Evolutionary conservation across 1,140 invertebrate species (phyloP), one percentile per base, ranked within the genome.

Genomic region (Caenorhabditis tropicalis): DNA sequence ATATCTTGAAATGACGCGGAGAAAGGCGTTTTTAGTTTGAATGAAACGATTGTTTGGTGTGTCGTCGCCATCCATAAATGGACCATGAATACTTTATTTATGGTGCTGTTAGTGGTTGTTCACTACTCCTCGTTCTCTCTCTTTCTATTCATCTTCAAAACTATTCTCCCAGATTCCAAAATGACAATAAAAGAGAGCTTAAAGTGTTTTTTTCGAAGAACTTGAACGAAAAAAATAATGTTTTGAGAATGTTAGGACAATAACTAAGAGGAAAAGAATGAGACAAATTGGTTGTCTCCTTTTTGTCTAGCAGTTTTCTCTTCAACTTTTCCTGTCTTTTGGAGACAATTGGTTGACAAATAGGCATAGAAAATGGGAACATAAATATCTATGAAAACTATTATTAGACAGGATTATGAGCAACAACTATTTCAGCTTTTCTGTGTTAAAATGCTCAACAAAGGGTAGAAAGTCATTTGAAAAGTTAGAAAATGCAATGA

Each of bases 31-130:
- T n/a, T 33, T 36, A 15, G 12, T 31, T 12, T 46, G n/a, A 43
- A 39, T 74, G 65, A 74, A 43, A 6, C 65, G 29, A 21, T 74
- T 43, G 65, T 74, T n/a, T 43, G 12, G 39, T 6, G 39, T 43
- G 5, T 43, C 29, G 36, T 27, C 36, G 36, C 65, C 65, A 74
- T 74, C 36, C 65, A 74, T 74, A 74, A 74, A 74, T 74, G 65
- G 65, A 74, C 65, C 33, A 74, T 74, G 65, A 74, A 74, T 74
- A 74, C 36, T 74, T 74, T 74, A 74, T 74, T 74, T 31, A 74
- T 74, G 36, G 29, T 74, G 33, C n/a, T 74, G 36, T 24, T 24
- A 33, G 58, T 74, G 15, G 27, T 46, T 7, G 65, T 31, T 24
- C 9, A n/a, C 39, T 43, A 43, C 39, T 43, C 12, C 39, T 43